These are phyloP conservation scores for Melanophora roralis DNA, from an alignment of 2,888 invertebrate genomes.

Conservation along the genomic window DNA sequence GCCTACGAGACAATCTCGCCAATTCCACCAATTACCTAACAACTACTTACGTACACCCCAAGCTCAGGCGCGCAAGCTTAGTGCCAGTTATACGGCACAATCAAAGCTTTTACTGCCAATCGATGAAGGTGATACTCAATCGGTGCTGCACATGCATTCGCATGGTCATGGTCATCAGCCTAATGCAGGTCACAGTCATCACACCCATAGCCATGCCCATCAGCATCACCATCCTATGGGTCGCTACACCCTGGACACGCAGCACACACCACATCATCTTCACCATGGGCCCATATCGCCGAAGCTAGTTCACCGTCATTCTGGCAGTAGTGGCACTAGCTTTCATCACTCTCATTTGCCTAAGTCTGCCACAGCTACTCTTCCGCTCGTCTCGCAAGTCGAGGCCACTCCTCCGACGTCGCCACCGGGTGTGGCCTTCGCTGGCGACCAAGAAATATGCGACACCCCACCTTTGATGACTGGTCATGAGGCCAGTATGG, in stretches of 20 bases:
- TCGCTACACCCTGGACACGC: slow-evolving; percentile 51
- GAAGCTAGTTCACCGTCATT: slow-evolving; percentile 74
- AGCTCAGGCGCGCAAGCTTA: slow-evolving; percentile 75
- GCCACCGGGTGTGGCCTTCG: slow-evolving; percentile 70
- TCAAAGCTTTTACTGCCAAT: slow-evolving; percentile 77
- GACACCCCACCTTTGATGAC: slow-evolving; percentile 64
- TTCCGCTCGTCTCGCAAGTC: slow-evolving; percentile 76
- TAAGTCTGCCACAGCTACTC: slow-evolving; percentile 76
- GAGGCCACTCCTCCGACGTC: slow-evolving; percentile 75
- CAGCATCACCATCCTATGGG: slow-evolving; percentile 62
- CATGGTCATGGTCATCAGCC: slow-evolving; percentile 69
- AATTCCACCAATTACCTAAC: slow-evolving; percentile 80
- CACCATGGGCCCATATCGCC: slow-evolving; percentile 72
- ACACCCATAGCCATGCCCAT: slow-evolving; percentile 61
- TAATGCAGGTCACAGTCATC: slow-evolving; percentile 62
- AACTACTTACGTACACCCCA: slow-evolving; percentile 77
- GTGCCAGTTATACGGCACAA: slow-evolving; percentile 76
- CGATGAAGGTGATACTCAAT: slow-evolving; percentile 74
- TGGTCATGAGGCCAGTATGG: slow-evolving; percentile 65
- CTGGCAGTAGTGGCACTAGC: slow-evolving; percentile 72
- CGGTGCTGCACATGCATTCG: slow-evolving; percentile 67
- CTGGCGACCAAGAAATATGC: slow-evolving; percentile 64
- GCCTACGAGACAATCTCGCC: slow-evolving; percentile 77
- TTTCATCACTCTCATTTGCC: slow-evolving; percentile 73
- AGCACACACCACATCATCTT: slow-evolving; percentile 51